These are phyloP conservation scores for Zelleria hepariella DNA, from an alignment of 2,888 invertebrate genomes.

Conservation along the genomic window DNA sequence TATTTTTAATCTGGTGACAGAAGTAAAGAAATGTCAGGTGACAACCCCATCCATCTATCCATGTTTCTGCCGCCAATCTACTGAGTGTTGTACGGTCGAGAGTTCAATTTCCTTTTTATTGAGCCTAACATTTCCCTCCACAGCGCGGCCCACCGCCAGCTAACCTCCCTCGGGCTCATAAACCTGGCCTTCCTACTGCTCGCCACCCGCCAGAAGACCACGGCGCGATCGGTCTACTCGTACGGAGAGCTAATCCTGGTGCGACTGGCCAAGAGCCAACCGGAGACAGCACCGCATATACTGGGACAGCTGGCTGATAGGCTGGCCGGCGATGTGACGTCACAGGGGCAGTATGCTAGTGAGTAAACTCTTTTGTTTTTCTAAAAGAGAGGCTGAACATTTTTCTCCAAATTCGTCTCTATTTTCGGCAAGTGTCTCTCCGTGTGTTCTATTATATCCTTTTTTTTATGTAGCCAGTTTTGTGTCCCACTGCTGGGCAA, in stretches of 20 bases:
- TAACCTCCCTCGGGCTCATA: conserved; percentile 52
- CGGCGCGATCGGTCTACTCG: conserved; percentile 40
- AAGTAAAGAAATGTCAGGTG: no score
- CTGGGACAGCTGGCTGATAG: conserved; percentile 41
- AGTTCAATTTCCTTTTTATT: neutral
- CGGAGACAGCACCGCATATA: conserved; percentile 42
- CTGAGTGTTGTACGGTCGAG: no score
- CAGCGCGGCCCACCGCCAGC: conserved; percentile 53
- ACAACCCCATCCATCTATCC: no score
- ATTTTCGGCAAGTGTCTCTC: no score
- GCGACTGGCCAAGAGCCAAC: conserved; percentile 44
- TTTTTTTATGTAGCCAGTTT: no score
- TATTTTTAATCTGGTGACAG: no score
- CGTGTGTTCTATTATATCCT: no score
- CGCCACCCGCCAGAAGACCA: conserved; percentile 26
- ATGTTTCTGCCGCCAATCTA: no score
- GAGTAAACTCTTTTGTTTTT: neutral
- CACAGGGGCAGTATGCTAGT: conserved; percentile 48
- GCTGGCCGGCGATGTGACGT: conserved; percentile 28
- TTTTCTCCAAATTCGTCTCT: no score
- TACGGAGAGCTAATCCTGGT: conserved; percentile 46
- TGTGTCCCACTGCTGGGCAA: no score
- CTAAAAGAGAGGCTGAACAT: no score
- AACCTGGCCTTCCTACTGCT: conserved; percentile 47
- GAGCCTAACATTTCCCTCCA: no score